A percentile compares a stretch with the other conserved stretches of the same genome.
Evolutionary conservation across 1,140 invertebrate species (phyloP).

Genomic region (Solen grandis): DNA sequence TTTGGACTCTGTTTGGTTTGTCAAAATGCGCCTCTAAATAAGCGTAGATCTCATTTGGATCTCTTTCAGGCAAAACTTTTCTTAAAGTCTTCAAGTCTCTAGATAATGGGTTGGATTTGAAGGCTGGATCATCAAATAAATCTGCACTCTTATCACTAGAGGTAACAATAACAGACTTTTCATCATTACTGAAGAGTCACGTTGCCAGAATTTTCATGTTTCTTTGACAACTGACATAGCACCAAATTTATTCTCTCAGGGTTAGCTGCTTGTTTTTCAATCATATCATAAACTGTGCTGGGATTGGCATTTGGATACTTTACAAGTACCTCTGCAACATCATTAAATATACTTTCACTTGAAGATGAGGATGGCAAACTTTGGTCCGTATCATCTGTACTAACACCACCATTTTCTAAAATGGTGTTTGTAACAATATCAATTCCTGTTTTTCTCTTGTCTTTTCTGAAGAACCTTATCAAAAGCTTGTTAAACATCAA

Average conservation of each 20-base stretch:
- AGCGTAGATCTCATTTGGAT: slow-evolving; percentile 78
- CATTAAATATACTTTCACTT: slow-evolving; percentile 63
- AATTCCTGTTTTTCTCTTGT: slow-evolving; percentile 65
- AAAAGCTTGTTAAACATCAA: slow-evolving; percentile 62
- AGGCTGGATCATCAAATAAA: slow-evolving; percentile 59
- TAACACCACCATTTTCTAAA: slow-evolving; percentile 50
- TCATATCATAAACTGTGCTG: slow-evolving; percentile 60
- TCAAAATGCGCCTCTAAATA: slow-evolving; percentile 75
- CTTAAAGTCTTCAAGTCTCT: slow-evolving; percentile 71
- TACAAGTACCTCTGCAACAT: slow-evolving; percentile 60
- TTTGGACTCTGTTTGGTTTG: slow-evolving; percentile 70
- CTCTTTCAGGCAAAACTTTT: slow-evolving; percentile 73
- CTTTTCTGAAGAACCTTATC: slow-evolving; percentile 63
- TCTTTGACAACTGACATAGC: slow-evolving; percentile 50
- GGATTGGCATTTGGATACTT: slow-evolving; percentile 51
- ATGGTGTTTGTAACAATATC: slow-evolving; percentile 69
- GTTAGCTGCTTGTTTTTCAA: slow-evolving; percentile 51
- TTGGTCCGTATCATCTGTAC: neutral
- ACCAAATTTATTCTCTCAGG: slow-evolving; percentile 60
- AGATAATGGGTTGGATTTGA: slow-evolving; percentile 69
- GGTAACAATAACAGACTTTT: slow-evolving; percentile 28
- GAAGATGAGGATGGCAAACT: slow-evolving; percentile 6
- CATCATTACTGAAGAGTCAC: slow-evolving; percentile 27
- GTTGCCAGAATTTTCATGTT: slow-evolving; percentile 57
- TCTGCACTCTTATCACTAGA: slow-evolving; percentile 38